Evolutionary conservation across 2,113 vertebrate species (phyloP).

Genomic region (Nymphicus hollandicus): DNA sequence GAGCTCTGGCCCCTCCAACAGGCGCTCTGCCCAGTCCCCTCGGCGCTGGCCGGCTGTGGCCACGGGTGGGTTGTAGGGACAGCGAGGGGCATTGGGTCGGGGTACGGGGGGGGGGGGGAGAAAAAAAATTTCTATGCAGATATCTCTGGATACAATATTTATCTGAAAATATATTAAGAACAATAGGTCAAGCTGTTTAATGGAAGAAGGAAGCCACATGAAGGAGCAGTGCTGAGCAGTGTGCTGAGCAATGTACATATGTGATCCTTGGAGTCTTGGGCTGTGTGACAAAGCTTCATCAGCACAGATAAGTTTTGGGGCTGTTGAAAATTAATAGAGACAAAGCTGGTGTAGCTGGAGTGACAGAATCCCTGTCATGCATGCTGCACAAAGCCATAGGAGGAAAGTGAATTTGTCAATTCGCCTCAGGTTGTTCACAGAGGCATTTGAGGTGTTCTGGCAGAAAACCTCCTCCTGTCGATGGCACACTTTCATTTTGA

Average conservation of each 20-base stretch:
- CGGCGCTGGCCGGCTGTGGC: too few relatives aligned
- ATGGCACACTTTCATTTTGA: not conserved
- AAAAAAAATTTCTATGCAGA: not conserved
- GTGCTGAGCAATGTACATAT: not conserved
- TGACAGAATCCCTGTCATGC: constrained; percentile 24
- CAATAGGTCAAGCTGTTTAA: not conserved
- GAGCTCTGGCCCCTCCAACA: too few relatives aligned
- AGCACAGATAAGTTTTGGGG: not conserved
- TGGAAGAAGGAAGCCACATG: not conserved
- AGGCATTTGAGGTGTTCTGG: not conserved
- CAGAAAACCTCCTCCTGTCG: not conserved
- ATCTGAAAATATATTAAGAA: not conserved
- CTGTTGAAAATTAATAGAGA: constrained; percentile 41
- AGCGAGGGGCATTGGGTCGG: too few relatives aligned
- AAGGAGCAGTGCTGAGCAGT: not conserved
- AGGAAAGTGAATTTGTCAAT: not conserved
- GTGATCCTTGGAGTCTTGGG: not conserved
- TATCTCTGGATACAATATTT: not conserved
- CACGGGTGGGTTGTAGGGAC: too few relatives aligned
- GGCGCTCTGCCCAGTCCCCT: too few relatives aligned
- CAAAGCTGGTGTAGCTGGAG: not conserved
- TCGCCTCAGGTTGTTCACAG: not conserved
- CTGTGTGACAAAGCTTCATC: not conserved
- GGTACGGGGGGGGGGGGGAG: too few relatives aligned
- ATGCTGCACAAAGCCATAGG: not conserved